These are phyloP conservation scores for Lasioglossum lativentre DNA, from an alignment of 2,888 invertebrate genomes.

Conservation along the genomic window DNA sequence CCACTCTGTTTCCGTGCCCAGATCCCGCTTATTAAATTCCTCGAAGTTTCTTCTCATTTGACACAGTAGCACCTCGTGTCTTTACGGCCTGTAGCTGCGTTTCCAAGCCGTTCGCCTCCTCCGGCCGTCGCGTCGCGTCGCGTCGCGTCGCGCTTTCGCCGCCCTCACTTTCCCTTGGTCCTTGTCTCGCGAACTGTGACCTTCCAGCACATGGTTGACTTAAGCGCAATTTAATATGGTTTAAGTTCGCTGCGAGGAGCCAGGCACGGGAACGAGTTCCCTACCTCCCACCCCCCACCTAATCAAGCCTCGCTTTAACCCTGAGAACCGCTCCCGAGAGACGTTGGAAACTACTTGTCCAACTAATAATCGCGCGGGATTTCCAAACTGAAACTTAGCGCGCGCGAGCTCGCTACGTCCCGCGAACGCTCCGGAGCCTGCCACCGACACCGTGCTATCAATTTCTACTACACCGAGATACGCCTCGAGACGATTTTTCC, in stretches of 20 bases:
- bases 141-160: background rate
- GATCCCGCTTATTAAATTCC: conserved; percentile 78
- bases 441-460: conserved; percentile 46
- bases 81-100: conserved; percentile 56
- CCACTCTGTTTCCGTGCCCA: conserved; percentile 22
- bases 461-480: background rate
- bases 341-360: conserved; percentile 80
- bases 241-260: conserved; percentile 76
- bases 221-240: conserved; percentile 84
- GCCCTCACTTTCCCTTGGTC: conserved; percentile 11
- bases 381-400: conserved; percentile 77
- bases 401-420: conserved; percentile 5
- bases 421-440: conserved; percentile 28
- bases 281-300: conserved; percentile 69
- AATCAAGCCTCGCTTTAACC: conserved; percentile 82
- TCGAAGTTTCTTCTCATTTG: conserved; percentile 73
- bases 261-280: conserved; percentile 78
- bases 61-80: conserved; percentile 59
- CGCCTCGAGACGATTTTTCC: background rate
- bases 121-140: background rate
- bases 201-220: conserved; percentile 78
- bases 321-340: conserved; percentile 58
- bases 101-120: conserved; percentile 38
- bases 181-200: conserved; percentile 45
- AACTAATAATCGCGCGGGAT: conserved; percentile 82